These are phyloP conservation scores for Octopus sinensis DNA, from an alignment of 1,140 invertebrate genomes.

Conservation along the genomic window DNA sequence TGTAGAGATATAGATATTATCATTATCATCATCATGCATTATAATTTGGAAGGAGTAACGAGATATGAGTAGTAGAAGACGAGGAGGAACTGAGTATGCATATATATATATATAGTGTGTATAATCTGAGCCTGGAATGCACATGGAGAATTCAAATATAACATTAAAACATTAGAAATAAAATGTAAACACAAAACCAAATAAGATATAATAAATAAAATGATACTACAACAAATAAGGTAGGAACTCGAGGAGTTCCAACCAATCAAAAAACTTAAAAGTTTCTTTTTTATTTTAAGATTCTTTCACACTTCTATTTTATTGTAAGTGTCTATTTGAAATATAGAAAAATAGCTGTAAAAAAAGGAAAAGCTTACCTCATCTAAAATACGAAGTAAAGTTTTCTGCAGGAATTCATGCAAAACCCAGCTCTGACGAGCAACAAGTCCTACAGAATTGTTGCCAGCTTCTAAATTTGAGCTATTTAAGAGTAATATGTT, in stretches of 20 bases:
- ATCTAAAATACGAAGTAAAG: constrained; percentile 40
- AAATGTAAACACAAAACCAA: constrained; percentile 10
- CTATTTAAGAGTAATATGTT: neutral
- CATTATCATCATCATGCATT: too few relatives aligned
- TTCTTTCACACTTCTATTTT: too few relatives aligned
- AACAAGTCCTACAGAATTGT: constrained; percentile 48
- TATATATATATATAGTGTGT: too few relatives aligned
- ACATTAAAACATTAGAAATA: constrained; percentile 7
- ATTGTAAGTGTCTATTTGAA: too few relatives aligned
- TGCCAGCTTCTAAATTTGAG: constrained; percentile 20
- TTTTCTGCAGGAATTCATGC: constrained; percentile 41
- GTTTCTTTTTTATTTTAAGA: too few relatives aligned
- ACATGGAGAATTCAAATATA: neutral
- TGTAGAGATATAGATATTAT: too few relatives aligned
- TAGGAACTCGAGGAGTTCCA: neutral
- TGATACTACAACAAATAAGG: neutral
- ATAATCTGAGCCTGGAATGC: too few relatives aligned
- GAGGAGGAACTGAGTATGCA: too few relatives aligned
- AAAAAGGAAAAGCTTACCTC: constrained; percentile 37
- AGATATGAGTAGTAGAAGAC: too few relatives aligned
- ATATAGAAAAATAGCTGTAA: neutral
- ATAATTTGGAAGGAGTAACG: too few relatives aligned
- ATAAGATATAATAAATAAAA: neutral
- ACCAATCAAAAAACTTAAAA: too few relatives aligned
- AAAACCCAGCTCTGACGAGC: constrained; percentile 49